Evolutionary conservation across 2,888 invertebrate genomes (phyloP).

Genomic region (Lymantria monacha): DNA sequence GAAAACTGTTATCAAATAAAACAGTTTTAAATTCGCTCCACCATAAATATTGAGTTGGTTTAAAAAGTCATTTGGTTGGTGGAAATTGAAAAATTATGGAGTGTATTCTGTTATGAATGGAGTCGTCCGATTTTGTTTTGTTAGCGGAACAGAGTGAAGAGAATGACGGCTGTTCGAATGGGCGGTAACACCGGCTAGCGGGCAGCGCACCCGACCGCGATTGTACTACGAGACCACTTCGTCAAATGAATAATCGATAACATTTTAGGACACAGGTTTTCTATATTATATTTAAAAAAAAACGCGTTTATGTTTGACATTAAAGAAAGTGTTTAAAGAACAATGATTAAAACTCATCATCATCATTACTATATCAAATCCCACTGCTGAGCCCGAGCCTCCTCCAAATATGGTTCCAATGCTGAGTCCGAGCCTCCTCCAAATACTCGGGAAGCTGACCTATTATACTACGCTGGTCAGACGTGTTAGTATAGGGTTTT

Average conservation of each 20-base stretch:
- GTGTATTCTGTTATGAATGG: slow-evolving; percentile 41
- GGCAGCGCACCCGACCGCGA: slow-evolving; percentile 66
- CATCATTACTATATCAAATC: too few relatives aligned
- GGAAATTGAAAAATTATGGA: slow-evolving; percentile 12
- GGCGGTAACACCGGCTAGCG: slow-evolving; percentile 53
- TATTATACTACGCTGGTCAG: too few relatives aligned
- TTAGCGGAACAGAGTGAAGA: slow-evolving; percentile 74
- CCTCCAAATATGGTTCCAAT: too few relatives aligned
- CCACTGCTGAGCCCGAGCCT: too few relatives aligned
- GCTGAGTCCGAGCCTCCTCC: too few relatives aligned
- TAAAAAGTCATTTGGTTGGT: not conserved
- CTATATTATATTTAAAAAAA: not conserved
- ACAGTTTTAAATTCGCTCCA: slow-evolving; percentile 1
- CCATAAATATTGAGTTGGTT: not conserved
- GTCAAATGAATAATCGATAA: slow-evolving; percentile 20
- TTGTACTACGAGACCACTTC: slow-evolving; percentile 27
- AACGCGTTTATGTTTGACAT: too few relatives aligned
- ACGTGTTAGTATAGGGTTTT: too few relatives aligned
- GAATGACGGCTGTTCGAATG: slow-evolving; percentile 67
- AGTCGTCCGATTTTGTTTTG: slow-evolving; percentile 82
- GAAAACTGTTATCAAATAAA: not conserved
- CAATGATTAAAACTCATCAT: too few relatives aligned
- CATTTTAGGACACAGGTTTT: slow-evolving; percentile 16
- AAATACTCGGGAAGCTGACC: too few relatives aligned
- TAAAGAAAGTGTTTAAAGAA: too few relatives aligned